Percentiles rank a stretch among this genome's conserved stretches.
These are phyloP conservation scores for Callipepla squamata DNA, from an alignment of 2,113 vertebrate species.

Conservation along the genomic window DNA sequence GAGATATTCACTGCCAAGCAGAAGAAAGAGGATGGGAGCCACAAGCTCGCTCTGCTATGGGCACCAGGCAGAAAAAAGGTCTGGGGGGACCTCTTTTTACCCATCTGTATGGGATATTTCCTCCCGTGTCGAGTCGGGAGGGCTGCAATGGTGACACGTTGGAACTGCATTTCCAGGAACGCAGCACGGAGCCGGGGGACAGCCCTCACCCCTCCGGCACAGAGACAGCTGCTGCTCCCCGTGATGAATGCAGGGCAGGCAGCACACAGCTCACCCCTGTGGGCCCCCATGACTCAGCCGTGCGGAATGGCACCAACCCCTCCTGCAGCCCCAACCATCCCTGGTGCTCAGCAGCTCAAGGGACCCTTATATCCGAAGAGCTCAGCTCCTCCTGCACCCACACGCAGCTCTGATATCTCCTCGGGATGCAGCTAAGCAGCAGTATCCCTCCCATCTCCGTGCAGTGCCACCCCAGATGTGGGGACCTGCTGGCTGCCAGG, in stretches of 20 bases:
- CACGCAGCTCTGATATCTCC: background rate
- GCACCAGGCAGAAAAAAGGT: too few species aligned
- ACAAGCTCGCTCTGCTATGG: background rate
- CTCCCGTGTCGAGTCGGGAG: background rate
- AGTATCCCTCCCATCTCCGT: background rate
- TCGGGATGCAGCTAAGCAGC: background rate
- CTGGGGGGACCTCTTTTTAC: background rate
- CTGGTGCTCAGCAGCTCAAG: background rate
- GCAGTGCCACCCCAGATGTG: background rate
- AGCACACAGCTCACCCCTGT: background rate
- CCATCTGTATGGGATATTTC: rapidly evolving
- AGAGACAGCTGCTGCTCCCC: conserved; percentile 43
- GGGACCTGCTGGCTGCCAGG: background rate
- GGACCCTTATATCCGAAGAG: background rate
- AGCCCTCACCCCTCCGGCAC: background rate
- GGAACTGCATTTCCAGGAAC: background rate
- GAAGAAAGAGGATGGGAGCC: background rate
- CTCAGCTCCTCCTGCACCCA: too few species aligned
- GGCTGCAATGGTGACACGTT: rapidly evolving
- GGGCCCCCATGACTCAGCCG: background rate
- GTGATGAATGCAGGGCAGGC: background rate
- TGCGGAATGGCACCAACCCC: background rate
- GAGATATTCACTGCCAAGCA: background rate
- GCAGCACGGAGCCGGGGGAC: background rate
- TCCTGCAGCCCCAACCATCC: background rate